A percentile compares a stretch with the other conserved stretches of the same genome.
Conservation (phyloP, 2,113 vertebrate species). For the Proterorhinus semilunaris region DNA sequence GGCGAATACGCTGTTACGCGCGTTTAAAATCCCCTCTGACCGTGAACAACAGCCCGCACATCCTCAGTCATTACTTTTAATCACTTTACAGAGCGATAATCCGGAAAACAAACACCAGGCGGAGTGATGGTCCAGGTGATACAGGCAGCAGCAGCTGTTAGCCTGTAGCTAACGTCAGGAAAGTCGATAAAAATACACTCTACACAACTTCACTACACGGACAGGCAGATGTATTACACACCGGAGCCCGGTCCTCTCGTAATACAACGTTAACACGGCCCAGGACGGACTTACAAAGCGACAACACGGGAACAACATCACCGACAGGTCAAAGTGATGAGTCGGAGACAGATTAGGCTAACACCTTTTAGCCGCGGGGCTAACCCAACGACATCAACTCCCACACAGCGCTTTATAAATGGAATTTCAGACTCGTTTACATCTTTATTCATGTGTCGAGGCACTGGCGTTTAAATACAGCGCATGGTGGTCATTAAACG, state of each 20-base stretch:
- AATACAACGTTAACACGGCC: background rate
- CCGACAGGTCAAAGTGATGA: conserved; percentile 3
- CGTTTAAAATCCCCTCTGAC: background rate
- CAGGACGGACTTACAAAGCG: background rate
- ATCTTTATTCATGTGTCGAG: background rate
- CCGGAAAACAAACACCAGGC: conserved; percentile 1
- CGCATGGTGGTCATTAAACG: background rate
- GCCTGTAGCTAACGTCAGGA: background rate
- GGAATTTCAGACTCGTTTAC: background rate
- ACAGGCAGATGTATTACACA: too few species aligned
- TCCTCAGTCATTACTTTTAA: background rate
- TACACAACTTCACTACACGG: background rate
- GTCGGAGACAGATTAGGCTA: background rate
- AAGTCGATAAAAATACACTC: background rate
- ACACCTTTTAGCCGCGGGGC: background rate
- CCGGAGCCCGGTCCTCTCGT: too few species aligned
- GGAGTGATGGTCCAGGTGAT: conserved; percentile 2
- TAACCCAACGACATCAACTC: background rate
- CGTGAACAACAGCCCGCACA: too few species aligned
- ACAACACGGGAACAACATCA: background rate
- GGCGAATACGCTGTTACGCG: background rate
- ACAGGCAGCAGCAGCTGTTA: conserved; percentile 10
- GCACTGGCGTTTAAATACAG: background rate
- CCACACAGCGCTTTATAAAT: background rate
- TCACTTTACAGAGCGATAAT: background rate